Evolutionary conservation across 2,888 invertebrate species (phyloP), one percentile per base, ranked within the genome.

Genomic region (Patella depressa): DNA sequence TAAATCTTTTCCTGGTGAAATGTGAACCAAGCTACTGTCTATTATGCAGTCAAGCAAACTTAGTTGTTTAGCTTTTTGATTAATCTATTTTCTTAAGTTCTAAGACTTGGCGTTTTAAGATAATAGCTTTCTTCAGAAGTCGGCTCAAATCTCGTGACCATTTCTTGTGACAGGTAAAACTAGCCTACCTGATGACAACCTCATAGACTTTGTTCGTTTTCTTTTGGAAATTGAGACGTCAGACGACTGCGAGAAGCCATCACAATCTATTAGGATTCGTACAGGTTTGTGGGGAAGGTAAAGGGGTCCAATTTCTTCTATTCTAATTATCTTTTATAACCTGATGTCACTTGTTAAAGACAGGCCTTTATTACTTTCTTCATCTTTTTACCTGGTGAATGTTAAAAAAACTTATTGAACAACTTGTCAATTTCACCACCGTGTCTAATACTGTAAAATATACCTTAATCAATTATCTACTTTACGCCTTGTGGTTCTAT

Each of bases 81-180:
- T 65, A 65, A 65, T 65, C 19, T 24, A 19, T 65, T 65, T 24
- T 24, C 24, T 24, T 24, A 65, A 65, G 19, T 65, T 15, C 24
- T 19, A 65, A 19, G 24, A 19, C 65, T 65, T 65, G 65, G 19
- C 65, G 45, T 45, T 65, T 65, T 14, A 19, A 65, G 65, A 24
- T 65, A 65, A 65, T 65, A 65, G 65, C 15, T 65, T 65, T 24
- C 65, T 19, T 65, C 19, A 65, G 65, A 65, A 12, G 65, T 65
- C 65, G 65, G 65, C 65, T 65, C 65, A 65, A 65, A 65, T 65
- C 65, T 24, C 65, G 65, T 65, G 65, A 11, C 65, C 24, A 3
- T 65, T 65, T 24, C 65, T 65, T 65, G 65, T 65, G 65, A 65
- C 65, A 65, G 65, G 65, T 65, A 65, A 65, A 65, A 9, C 19